Conservation (phyloP, 2,113 vertebrate genomes). For the Canis aureus region DNA sequence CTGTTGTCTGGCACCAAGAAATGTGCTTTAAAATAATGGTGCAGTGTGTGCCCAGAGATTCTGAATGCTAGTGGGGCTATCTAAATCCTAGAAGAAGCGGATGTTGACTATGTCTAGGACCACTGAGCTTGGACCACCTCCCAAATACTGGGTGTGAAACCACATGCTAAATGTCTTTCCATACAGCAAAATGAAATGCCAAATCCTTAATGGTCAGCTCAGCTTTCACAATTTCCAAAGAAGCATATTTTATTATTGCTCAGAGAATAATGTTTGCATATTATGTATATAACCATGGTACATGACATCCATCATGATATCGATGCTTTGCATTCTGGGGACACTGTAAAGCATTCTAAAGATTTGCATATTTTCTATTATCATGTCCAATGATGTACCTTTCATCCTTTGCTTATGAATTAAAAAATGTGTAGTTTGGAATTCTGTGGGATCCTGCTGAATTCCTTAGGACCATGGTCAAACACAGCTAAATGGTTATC, state of each 20-base stretch:
- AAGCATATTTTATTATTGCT: slow-evolving; percentile 33
- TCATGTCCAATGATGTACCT: neutral
- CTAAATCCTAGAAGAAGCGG: slow-evolving; percentile 24
- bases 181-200: slow-evolving; percentile 50
- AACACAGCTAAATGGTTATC: slow-evolving; percentile 68
- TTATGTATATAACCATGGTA: neutral
- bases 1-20: slow-evolving; percentile 75
- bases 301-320: neutral
- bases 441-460: slow-evolving; percentile 60
- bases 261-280: neutral
- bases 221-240: slow-evolving; percentile 43
- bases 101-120: neutral
- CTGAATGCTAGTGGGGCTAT: neutral
- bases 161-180: slow-evolving; percentile 31
- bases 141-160: slow-evolving; percentile 62
- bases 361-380: neutral
- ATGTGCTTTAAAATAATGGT: slow-evolving; percentile 62
- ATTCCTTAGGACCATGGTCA: slow-evolving; percentile 68
- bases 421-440: slow-evolving; percentile 59
- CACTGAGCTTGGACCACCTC: slow-evolving; percentile 19
- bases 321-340: neutral
- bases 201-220: slow-evolving; percentile 39
- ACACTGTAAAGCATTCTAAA: neutral
- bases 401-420: slow-evolving; percentile 21
- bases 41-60: slow-evolving; percentile 59